These are phyloP conservation scores for Tichodroma muraria DNA, from an alignment of 2,113 vertebrate species.

Conservation along the genomic window DNA sequence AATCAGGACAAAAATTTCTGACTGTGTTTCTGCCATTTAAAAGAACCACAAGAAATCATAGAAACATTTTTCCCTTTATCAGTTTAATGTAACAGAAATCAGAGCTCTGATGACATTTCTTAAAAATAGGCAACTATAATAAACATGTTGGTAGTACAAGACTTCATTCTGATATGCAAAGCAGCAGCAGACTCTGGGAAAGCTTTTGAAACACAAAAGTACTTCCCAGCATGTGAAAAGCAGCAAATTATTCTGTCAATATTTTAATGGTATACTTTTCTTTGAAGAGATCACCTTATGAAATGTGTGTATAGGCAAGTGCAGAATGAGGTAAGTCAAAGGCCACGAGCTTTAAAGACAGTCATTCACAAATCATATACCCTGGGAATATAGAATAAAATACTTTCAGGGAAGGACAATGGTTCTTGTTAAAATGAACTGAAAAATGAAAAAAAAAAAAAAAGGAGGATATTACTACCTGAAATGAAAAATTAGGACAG, in stretches of 20 bases:
- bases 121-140: slow-evolving; percentile 15
- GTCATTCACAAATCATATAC: background rate
- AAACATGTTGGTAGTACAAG: slow-evolving; percentile 3
- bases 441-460: background rate
- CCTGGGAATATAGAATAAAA: slow-evolving; percentile 1
- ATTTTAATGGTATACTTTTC: slow-evolving; percentile 26
- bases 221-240: slow-evolving; percentile 41
- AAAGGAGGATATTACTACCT: background rate
- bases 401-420: background rate
- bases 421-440: background rate
- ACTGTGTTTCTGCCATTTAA: background rate
- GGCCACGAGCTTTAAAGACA: background rate
- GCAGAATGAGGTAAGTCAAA: slow-evolving; percentile 12
- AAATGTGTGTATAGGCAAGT: background rate
- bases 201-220: background rate
- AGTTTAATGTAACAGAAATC: slow-evolving; percentile 10
- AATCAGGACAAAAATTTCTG: background rate
- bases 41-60: slow-evolving; percentile 2
- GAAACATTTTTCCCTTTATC: background rate
- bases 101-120: slow-evolving; percentile 40
- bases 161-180: slow-evolving; percentile 52
- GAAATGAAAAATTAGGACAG: slow-evolving; percentile 8
- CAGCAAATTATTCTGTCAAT: slow-evolving; percentile 42
- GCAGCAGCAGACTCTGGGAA: slow-evolving; percentile 7
- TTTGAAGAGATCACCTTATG: slow-evolving; percentile 20